Evolutionary conservation across 2,888 invertebrate species (phyloP), one percentile per base, ranked within the genome.

Genomic region (Thecophora atra): DNA sequence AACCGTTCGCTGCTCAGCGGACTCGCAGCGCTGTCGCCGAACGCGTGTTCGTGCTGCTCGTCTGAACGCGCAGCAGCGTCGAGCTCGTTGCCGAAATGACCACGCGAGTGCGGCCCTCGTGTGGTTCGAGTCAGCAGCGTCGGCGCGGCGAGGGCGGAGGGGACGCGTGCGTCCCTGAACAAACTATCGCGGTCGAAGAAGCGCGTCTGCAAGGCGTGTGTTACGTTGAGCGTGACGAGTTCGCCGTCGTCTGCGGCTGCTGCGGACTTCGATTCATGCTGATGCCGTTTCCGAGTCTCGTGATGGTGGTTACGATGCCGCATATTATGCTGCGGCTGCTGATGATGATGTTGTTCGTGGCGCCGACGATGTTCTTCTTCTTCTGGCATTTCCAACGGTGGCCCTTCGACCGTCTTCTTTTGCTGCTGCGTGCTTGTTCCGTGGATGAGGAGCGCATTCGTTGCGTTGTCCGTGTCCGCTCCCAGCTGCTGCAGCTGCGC

Each of bases 221-320:
- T 74, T 28, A 78, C 67, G 72, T 78, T 78, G 19, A 76, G 63
- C 51, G 75, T 75, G 17, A 19, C 37, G 37, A 54, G 67, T 26
- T 42, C 52, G 77, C 54, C 28, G 74, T 19, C 13, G 72, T n/a
- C 28, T 54, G 72, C 8, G 13, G 72, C 54, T 60, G 72, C 67
- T 28, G 72, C 58, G 3, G 56, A 1, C 44, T 17, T 6, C 3
- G 28, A 72, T 54, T 70, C 21, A 73, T 42, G 2, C 47, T 42
- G 63, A 58, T 82, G 78, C 76, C 82, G 81, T 79, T 82, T 80
- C 82, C 82, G 82, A 75, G 79, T 79, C 56, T 78, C 78, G 77
- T 84, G 85, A 74, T 84, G 83, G 1, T 82, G 81, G 77, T 84
- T 84, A 72, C 84, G 82, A 75, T 84, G 84, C 28, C 84, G 81